Base-by-base conservation (phyloP, 1,140 invertebrate species). In the Drosophila bipectinata region DNA sequence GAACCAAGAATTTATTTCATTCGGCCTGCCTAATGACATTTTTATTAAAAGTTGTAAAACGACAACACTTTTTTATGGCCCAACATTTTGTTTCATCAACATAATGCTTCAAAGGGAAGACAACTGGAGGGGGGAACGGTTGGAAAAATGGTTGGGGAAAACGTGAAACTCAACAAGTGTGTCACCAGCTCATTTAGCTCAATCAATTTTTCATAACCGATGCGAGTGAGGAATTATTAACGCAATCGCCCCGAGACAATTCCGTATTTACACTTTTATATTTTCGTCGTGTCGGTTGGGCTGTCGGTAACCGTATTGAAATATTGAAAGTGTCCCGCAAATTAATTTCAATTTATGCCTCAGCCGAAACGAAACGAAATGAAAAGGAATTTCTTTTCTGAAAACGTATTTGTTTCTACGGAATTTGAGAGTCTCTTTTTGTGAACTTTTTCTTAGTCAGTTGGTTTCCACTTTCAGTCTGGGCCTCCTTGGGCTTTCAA, bases 181-280 rank as follows among this genome's bases (percentile, higher is more conserved):
- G 83, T 87, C 83, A 87, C 83, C 82, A 87, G 82, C 82, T 85
- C 82, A 85, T 85, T 85, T 88, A 85, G 82, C 77, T 87, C 82
- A 85, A 85, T 85, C 82, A 85, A 85, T 85, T 88, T 75, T 88
- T 88, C 79, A 85, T 82, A 87, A 79, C 82, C 66, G 37, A 53
- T 21, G 12, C 24, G 60, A 51, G 62, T 67, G 62, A 82, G 83
- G 80, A 88, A 85, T 85, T 85, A 85, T 85, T 85, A 85, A 85
- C 82, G 78, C 79, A 88, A 76, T 60, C 66, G 66, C 52, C 26
- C 30, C 18, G 14, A 71, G 73, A 58, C 62, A 67, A 58, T 82
- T 71, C 55, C 59, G 57, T 37, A 48, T 62, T 59, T 69, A 74
- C 58, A 58, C 74, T 72, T 78, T 66, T 61, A 18, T 64, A 14